Base-by-base conservation (phyloP, 1,140 invertebrate species). In the Bombus ignitus region DNA sequence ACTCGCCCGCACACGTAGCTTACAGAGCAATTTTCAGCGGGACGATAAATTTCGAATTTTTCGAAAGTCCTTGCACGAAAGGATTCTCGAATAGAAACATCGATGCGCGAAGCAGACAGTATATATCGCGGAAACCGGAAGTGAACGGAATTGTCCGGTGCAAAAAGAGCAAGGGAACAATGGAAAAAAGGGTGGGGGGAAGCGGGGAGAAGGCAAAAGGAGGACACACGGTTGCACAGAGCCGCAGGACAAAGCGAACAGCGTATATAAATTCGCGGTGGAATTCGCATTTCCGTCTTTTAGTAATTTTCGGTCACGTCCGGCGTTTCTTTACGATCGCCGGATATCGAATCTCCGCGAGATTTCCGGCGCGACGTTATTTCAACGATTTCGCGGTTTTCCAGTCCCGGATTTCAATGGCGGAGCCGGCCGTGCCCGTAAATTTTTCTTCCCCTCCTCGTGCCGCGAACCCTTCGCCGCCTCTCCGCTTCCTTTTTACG, bases 311-410 rank as follows among this genome's bases (percentile, higher is more conserved):
- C 86, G 59, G 70, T 32, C 44, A 71, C 81, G 84, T 81, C 59
- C 59, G 35, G 35, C 32, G 37, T 57, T 79, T 84, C 85, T 87
- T 87, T 87, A 87, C 81, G 83, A 87, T 79, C 76, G 37, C 65
- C 65, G 59, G 83, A 85, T 85, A 85, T 85, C 86, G 86, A 85
- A 85, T 79, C 86, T 80, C 65, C 37, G 76, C 47, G 83, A 85
- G 86, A 81, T 78, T 85, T 85, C 74, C 81, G 79, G 37, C 83
- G 59, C 77, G 66, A 86, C 84, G 72, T 81, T 86, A 86, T 86
- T 87, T 87, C 85, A 84, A 76, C 83, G 73, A 86, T 86, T 82
- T 82, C 66, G 65, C 68, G 65, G 80, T 79, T 85, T 86, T 79
- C 83, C 86, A 66, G 35, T 12, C 35, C 25, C 59, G 83, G 86